Evolutionary conservation across 2,797 vertebrate genomes (phyloP).

Genomic region (Hozukius guyotensis): DNA sequence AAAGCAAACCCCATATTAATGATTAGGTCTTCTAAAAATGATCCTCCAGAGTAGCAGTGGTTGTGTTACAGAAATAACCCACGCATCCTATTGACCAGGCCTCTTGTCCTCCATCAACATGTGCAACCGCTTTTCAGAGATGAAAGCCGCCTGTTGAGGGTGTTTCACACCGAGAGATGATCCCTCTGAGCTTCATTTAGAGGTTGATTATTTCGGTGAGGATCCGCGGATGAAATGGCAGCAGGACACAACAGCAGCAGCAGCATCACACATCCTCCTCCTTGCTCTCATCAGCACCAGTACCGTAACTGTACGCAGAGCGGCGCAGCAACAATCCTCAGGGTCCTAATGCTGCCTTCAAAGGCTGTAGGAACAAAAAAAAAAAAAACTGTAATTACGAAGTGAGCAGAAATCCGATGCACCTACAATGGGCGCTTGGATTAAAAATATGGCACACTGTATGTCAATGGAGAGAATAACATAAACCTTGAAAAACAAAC

Average conservation of each 20-base stretch:
- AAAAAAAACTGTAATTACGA: no score
- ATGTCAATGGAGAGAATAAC: no score
- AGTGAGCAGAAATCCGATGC: no score
- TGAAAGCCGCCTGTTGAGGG: background rate
- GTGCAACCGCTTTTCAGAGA: rapidly evolving
- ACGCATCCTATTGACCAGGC: background rate
- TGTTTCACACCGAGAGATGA: background rate
- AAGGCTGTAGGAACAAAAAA: no score
- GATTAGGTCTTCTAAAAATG: constrained; percentile 20
- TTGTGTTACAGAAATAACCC: constrained; percentile 21
- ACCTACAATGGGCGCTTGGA: no score
- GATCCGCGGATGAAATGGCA: constrained; percentile 88
- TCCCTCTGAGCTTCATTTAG: background rate
- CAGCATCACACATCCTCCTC: constrained; percentile 81
- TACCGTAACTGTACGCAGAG: constrained; percentile 79
- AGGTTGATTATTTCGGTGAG: constrained; percentile 33
- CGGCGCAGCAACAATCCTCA: constrained; percentile 35
- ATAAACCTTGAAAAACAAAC: no score
- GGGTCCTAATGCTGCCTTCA: constrained; percentile 34
- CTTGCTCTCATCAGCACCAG: constrained; percentile 84
- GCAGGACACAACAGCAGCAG: constrained; percentile 70
- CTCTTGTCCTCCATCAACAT: background rate
- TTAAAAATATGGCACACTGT: no score
- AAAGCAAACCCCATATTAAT: constrained; percentile 60
- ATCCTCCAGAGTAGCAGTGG: constrained; percentile 9